Percentiles rank a stretch among this genome's conserved stretches.
Evolutionary conservation across 2,888 invertebrate species (phyloP).

Genomic region (Torymus aiolomorphi): DNA sequence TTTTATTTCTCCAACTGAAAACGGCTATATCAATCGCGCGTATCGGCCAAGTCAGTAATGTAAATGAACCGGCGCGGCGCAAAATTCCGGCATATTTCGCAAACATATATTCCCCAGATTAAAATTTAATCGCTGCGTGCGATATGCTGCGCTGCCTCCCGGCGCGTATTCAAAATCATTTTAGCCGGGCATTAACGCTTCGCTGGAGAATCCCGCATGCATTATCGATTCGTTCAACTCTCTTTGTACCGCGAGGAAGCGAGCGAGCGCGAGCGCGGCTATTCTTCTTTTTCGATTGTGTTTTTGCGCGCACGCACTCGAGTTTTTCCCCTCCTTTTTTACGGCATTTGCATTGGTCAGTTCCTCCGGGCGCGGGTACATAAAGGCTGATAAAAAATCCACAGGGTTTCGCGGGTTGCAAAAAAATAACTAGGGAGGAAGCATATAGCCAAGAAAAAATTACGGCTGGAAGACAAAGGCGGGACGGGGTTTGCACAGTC

Average conservation of each 20-base stretch:
- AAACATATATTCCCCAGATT: constrained; percentile 36
- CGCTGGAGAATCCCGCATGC: constrained; percentile 43
- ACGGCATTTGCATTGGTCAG: constrained; percentile 52
- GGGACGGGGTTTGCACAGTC: too few relatives aligned
- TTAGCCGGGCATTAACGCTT: constrained; percentile 47
- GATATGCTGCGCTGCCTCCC: constrained; percentile 2
- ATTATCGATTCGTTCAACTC: constrained; percentile 51
- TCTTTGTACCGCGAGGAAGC: constrained; percentile 24
- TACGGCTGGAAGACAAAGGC: too few relatives aligned
- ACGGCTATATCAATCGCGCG: background rate
- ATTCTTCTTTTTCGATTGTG: constrained; percentile 40
- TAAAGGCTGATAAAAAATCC: constrained; percentile 15
- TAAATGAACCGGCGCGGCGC: background rate
- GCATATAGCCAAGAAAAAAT: background rate
- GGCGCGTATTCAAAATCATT: constrained; percentile 47
- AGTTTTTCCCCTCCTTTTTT: constrained; percentile 24
- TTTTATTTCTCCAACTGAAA: too few relatives aligned
- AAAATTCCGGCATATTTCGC: constrained; percentile 4
- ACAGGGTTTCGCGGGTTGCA: constrained; percentile 4
- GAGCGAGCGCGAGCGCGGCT: background rate
- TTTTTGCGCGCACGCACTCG: constrained; percentile 15
- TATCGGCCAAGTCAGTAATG: background rate
- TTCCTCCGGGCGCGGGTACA: constrained; percentile 43
- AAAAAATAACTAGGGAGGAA: background rate
- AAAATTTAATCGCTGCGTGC: constrained; percentile 40